Percentiles rank a stretch among this genome's conserved stretches.
Conservation (phyloP, 2,113 vertebrate species). For the Pelmatolapia mariae region DNA sequence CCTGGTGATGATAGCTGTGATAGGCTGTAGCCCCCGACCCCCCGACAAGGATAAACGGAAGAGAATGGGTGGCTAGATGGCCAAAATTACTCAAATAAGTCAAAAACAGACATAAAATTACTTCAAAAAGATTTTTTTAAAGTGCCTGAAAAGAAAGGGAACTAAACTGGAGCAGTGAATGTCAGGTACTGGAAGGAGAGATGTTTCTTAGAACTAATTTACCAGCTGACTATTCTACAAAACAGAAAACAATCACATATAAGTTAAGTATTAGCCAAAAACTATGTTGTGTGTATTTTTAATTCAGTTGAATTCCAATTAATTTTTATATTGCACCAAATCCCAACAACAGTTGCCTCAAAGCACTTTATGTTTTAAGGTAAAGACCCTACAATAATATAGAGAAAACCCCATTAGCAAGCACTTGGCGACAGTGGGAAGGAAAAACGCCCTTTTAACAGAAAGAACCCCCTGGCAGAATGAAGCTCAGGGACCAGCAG, state of each 20-base stretch:
- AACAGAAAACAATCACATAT: background rate
- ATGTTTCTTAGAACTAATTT: background rate
- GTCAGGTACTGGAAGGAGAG: background rate
- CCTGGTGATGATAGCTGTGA: background rate
- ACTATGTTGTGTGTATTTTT: background rate
- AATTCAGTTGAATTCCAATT: background rate
- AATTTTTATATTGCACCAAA: background rate
- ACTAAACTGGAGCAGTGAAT: background rate
- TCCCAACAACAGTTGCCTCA: background rate
- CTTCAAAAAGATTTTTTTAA: background rate
- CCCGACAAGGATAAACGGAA: background rate
- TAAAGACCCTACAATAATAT: background rate
- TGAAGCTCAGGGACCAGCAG: fast-evolving
- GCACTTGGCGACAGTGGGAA: background rate
- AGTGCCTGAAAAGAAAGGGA: background rate
- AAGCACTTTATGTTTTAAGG: background rate
- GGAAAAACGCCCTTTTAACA: background rate
- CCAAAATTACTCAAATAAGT: background rate
- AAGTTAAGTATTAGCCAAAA: background rate
- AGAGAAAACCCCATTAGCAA: background rate
- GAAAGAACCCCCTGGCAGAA: fast-evolving
- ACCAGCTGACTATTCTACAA: background rate
- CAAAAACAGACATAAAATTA: background rate
- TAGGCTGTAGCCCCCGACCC: background rate
- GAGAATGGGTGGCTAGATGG: background rate